These are phyloP conservation scores for Lepus townsendii DNA, from an alignment of 2,797 vertebrate species.

Conservation along the genomic window DNA sequence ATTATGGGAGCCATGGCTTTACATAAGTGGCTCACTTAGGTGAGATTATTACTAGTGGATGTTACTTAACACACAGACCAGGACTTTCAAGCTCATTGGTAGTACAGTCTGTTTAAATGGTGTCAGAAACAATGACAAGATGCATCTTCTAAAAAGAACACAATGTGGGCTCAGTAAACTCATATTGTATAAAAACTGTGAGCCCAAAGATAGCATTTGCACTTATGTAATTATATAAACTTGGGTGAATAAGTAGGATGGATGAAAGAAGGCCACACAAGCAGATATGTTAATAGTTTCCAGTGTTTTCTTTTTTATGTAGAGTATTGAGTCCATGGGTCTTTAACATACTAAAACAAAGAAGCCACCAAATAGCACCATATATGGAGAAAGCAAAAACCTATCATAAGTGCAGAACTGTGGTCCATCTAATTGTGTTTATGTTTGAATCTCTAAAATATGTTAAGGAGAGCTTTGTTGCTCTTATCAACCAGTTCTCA, in stretches of 20 bases:
- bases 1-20: not conserved
- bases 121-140: not conserved
- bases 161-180: not conserved
- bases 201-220: not conserved
- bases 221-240: not conserved
- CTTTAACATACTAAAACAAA: not conserved
- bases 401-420: not conserved
- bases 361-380: not conserved
- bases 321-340: not conserved
- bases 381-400: not conserved
- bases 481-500: constrained; percentile 5
- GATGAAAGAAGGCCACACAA: not conserved
- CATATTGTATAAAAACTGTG: not conserved
- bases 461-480: constrained; percentile 20
- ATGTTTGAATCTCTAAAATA: not conserved
- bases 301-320: not conserved
- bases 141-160: constrained; percentile 12
- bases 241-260: not conserved
- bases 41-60: not conserved
- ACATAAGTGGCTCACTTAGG: not conserved
- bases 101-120: not conserved
- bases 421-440: not conserved
- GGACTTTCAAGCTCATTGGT: not conserved
- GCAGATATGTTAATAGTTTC: not conserved
- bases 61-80: not conserved